Evolutionary conservation across 2,113 vertebrate species (phyloP).

Genomic region (Addax nasomaculatus): DNA sequence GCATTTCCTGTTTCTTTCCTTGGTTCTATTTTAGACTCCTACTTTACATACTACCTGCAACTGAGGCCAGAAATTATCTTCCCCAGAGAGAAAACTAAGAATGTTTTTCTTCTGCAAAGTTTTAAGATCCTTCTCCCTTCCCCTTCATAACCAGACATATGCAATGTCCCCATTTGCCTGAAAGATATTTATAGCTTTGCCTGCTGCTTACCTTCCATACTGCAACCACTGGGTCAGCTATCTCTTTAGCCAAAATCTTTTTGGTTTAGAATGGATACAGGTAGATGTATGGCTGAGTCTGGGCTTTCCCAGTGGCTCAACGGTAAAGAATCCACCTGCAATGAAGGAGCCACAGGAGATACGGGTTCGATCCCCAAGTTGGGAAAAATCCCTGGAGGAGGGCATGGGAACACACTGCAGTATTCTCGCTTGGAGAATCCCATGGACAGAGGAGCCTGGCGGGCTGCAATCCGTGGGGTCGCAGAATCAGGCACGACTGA

Average conservation of each 20-base stretch:
- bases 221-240: not conserved
- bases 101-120: conserved; percentile 8
- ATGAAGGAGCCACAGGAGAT: not conserved
- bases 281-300: not conserved
- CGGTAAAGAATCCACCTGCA: not conserved
- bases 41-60: conserved; percentile 10
- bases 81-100: conserved; percentile 8
- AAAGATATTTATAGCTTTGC: not conserved
- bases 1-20: conserved; percentile 17
- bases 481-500: not conserved
- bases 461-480: not conserved
- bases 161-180: not conserved
- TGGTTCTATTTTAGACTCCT: conserved; percentile 35
- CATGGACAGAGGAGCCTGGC: not conserved
- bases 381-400: not conserved
- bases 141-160: not conserved
- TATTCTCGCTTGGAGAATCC: not conserved
- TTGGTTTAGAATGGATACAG: not conserved
- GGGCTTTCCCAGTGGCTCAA: not conserved
- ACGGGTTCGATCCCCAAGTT: not conserved
- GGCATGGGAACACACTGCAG: not conserved
- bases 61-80: not conserved
- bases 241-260: not conserved
- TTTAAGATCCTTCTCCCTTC: not conserved
- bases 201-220: not conserved